Conservation (phyloP, 2,797 vertebrate genomes). For the Rhinella marina region DNA sequence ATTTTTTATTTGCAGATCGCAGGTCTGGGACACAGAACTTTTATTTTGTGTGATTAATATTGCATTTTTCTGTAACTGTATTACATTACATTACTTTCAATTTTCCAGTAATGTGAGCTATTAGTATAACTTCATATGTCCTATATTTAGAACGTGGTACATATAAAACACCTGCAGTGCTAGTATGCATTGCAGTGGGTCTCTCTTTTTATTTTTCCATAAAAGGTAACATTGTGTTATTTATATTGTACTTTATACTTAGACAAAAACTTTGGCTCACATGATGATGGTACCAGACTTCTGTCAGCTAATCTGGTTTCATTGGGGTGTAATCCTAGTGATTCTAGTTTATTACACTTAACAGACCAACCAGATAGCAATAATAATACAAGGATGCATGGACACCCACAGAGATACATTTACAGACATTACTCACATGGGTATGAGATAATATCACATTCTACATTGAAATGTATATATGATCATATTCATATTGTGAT, state of each 20-base stretch:
- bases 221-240: constrained; percentile 14
- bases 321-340: not conserved
- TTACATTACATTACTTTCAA: constrained; percentile 30
- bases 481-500: not conserved
- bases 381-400: not conserved
- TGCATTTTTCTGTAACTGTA: not conserved
- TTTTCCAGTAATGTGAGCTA: constrained; percentile 35
- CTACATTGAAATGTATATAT: not conserved
- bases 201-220: constrained; percentile 11
- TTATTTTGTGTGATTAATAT: constrained; percentile 14
- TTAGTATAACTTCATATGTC: not conserved
- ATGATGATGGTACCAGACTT: constrained; percentile 45
- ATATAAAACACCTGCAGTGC: constrained; percentile 35
- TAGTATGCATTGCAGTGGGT: not conserved
- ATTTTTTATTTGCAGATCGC: not conserved
- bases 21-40: not conserved
- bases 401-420: constrained; percentile 9
- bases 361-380: constrained; percentile 8
- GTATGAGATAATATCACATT: not conserved
- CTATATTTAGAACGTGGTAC: constrained; percentile 20
- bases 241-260: not conserved
- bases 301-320: constrained; percentile 12
- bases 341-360: not conserved
- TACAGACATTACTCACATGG: not conserved
- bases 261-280: constrained; percentile 24